Evolutionary conservation across 2,797 vertebrate genomes (phyloP).

Genomic region (Phoxinus dragarum): DNA sequence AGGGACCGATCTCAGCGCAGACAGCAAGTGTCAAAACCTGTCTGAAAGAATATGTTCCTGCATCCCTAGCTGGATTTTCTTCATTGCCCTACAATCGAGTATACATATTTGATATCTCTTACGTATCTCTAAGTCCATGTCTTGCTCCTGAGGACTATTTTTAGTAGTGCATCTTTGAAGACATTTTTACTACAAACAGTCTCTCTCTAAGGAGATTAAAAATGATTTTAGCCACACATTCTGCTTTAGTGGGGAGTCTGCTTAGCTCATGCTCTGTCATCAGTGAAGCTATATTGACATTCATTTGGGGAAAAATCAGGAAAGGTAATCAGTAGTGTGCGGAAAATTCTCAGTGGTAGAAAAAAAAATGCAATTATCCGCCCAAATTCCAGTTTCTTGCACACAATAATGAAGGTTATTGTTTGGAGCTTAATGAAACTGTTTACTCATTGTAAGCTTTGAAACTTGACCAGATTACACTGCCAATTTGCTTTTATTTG

Average conservation of each 20-base stretch:
- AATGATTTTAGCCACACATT: background rate
- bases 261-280: constrained; percentile 19
- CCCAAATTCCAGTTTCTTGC: constrained; percentile 40
- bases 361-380: constrained; percentile 47
- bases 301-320: constrained; percentile 13
- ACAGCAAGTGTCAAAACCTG: constrained; percentile 61
- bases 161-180: background rate
- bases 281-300: constrained; percentile 18
- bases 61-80: constrained; percentile 17
- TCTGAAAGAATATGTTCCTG: constrained; percentile 45
- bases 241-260: background rate
- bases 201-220: background rate
- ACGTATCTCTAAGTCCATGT: background rate
- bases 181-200: background rate
- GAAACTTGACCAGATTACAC: constrained; percentile 44
- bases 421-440: constrained; percentile 21
- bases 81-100: constrained; percentile 27
- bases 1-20: constrained; percentile 47
- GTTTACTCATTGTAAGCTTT: constrained; percentile 46
- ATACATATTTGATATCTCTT: constrained; percentile 26
- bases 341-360: constrained; percentile 25
- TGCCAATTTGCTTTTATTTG: constrained; percentile 49
- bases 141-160: background rate
- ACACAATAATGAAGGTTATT: constrained; percentile 5
- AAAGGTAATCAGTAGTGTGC: constrained; percentile 24